Base-by-base conservation (phyloP, 2,888 invertebrate genomes). In the Pogonocherus hispidulus region DNA sequence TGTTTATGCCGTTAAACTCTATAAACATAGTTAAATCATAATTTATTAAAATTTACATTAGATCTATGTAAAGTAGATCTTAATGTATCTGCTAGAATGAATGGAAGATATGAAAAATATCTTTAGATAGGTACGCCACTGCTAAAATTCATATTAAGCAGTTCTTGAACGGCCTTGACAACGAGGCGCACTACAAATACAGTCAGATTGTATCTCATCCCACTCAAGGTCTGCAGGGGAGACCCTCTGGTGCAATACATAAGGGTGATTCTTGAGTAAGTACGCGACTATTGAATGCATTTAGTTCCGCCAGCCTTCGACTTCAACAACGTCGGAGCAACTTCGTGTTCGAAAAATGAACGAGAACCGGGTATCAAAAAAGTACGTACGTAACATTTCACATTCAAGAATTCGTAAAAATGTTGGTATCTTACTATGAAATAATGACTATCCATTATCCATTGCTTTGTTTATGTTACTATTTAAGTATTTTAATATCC, bases 201-300 rank as follows among this genome's bases (percentile, higher is more conserved):
- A 79, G 76, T 74, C 75, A 76, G 80, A 80, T 80, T 76, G 76
- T 80, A 80, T 80, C 80, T 79, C 78, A 76, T 78, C 77, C 75
- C 73, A 78, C 76, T 79, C 79, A 79, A 82, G 77, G 81, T 78
- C 77, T 70, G 69, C 67, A 69, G 63, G 73, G 73, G 72, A 22
- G n/a, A 27, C 69, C 52, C 67, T 67, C 19, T 47, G 66, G 54
- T 51, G 55, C 52, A 47, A 47, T 68, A 46, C 74, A 76, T 76
- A 78, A 78, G 76, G 75, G 76, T 72, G 67, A 77, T 72, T 67
- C 49, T 74, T 60, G 67, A 49, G 55, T 35, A 64, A 52, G 62
- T 54, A 66, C 59, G 62, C 73, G 63, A 59, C 66, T 69, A 69
- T 71, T 64, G 66, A 66, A 71, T 73, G 72, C 70, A 72, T 73